phyloP scores from a whole-genome alignment of 2,888 invertebrate species.

The Agelastica alni region DNA sequence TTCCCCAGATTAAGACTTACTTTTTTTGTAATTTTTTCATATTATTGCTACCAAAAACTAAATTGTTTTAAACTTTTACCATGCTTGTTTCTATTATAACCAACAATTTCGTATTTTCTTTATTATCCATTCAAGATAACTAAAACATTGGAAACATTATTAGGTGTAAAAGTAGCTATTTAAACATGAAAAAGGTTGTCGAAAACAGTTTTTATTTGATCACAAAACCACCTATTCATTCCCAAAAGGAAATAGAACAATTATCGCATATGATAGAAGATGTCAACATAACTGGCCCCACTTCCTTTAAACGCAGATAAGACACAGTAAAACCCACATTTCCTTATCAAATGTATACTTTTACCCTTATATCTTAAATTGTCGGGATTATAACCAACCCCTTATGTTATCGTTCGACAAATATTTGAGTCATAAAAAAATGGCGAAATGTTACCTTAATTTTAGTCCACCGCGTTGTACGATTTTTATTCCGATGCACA shows the following conservation, averaged over 20 bases:
- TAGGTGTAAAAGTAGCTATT: no score
- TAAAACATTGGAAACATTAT: no score
- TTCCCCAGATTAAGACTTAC: no score
- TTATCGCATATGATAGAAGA: conserved; percentile 20
- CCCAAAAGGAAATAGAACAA: conserved; percentile 12
- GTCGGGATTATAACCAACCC: conserved; percentile 17
- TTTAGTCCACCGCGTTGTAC: no score
- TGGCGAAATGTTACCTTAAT: no score
- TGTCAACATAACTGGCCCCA: conserved; percentile 28
- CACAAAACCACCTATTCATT: conserved; percentile 17
- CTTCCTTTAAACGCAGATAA: conserved; percentile 29
- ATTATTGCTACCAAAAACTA: no score
- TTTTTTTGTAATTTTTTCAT: no score
- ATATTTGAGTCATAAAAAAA: conserved; percentile 16
- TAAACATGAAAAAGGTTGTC: not conserved
- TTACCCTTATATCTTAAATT: conserved; percentile 1
- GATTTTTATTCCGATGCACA: no score
- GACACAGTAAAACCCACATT: conserved; percentile 25
- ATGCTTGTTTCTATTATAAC: no score
- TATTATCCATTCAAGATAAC: no score
- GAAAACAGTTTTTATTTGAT: not conserved
- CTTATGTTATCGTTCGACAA: conserved; percentile 11
- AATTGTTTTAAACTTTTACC: no score
- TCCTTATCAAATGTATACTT: conserved; percentile 20
- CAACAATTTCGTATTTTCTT: no score